A percentile compares a stretch with the other conserved stretches of the same genome.
Evolutionary conservation across 2,888 invertebrate genomes (phyloP).

Genomic region (Caenorhabditis sp.): DNA sequence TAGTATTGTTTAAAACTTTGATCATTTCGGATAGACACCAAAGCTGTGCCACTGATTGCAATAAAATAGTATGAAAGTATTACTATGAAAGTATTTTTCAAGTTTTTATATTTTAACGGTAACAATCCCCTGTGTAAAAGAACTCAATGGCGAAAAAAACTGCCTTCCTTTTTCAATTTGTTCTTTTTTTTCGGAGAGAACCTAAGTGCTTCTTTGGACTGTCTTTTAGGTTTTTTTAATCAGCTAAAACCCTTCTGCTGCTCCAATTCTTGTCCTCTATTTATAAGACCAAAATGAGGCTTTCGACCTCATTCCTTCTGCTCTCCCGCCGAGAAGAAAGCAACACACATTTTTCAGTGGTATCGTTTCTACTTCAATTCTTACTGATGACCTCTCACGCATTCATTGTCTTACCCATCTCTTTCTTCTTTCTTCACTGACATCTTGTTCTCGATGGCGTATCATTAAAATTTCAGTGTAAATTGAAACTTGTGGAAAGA

Average conservation of each 20-base stretch:
- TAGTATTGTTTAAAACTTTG: not conserved
- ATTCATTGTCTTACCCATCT: constrained; percentile 37
- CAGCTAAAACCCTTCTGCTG: constrained; percentile 29
- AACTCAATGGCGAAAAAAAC: not conserved
- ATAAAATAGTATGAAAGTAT: too few species aligned
- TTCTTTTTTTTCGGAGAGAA: not conserved
- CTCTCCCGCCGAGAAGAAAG: constrained; percentile 36
- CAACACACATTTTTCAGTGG: not conserved
- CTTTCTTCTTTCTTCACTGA: constrained; percentile 5
- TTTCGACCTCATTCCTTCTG: not conserved
- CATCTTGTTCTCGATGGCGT: constrained; percentile 15
- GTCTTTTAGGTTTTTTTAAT: constrained; percentile 20
- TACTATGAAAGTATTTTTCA: too few species aligned
- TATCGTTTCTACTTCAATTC: not conserved
- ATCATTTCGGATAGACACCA: not conserved
- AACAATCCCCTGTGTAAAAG: not conserved
- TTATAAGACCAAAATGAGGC: not conserved
- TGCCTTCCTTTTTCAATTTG: constrained; percentile 1
- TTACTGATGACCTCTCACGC: constrained; percentile 51
- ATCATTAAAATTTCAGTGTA: constrained; percentile 40
- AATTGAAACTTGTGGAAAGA: constrained; percentile 42
- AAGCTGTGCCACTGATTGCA: too few species aligned
- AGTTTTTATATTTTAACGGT: too few species aligned
- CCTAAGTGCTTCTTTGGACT: constrained; percentile 3
- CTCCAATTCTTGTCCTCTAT: not conserved